These are phyloP conservation scores for Darevskia mixta DNA, from an alignment of 2,797 vertebrate species.

Conservation along the genomic window DNA sequence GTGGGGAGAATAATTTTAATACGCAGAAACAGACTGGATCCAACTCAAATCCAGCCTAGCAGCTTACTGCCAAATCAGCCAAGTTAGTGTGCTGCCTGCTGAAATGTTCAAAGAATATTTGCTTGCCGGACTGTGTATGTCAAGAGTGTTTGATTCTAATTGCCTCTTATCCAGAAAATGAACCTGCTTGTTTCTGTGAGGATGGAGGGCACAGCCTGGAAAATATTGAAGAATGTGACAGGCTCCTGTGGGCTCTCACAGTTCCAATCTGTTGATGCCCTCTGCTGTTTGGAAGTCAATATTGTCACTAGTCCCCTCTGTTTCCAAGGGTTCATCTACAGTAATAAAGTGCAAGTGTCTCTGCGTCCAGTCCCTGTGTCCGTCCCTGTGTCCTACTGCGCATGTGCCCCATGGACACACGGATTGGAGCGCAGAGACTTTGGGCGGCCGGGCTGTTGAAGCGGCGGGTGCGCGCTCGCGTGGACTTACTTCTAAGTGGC, in stretches of 20 bases:
- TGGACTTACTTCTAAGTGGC: too few species aligned
- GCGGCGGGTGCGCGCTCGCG: too few species aligned
- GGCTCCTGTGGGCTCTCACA: background rate
- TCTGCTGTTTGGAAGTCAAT: conserved; percentile 31
- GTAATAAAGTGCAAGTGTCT: too few species aligned
- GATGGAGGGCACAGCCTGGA: background rate
- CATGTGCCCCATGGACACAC: too few species aligned
- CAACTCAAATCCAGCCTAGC: background rate
- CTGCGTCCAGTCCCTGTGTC: too few species aligned
- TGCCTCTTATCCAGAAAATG: background rate
- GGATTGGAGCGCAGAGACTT: too few species aligned
- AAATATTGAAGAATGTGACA: background rate
- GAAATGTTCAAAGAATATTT: background rate
- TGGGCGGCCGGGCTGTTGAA: too few species aligned
- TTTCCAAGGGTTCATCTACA: background rate
- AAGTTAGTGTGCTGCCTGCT: background rate
- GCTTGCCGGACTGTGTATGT: background rate
- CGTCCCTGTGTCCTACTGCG: too few species aligned
- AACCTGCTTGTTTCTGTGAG: conserved; percentile 3
- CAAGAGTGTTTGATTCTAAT: background rate
- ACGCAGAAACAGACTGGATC: background rate
- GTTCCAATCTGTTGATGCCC: conserved; percentile 23
- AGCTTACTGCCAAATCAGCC: background rate
- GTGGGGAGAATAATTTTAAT: background rate
- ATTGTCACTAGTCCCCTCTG: background rate